Conservation (phyloP, 2,888 invertebrate genomes). For the Pegoplata infirma region DNA sequence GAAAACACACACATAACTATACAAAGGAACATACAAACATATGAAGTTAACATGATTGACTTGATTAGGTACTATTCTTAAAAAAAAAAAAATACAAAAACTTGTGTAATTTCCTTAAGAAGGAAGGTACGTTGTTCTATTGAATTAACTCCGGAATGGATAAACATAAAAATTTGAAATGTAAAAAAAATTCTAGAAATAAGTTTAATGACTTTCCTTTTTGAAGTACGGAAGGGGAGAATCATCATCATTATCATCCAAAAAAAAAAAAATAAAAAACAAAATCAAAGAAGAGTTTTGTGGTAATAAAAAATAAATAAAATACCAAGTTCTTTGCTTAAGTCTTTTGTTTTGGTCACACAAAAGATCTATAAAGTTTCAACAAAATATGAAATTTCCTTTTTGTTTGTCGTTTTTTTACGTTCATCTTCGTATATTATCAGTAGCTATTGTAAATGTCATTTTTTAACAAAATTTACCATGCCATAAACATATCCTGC, state of each 20-base stretch:
- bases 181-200: conserved; percentile 19
- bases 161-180: conserved; percentile 30
- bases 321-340: conserved; percentile 22
- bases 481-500: conserved; percentile 62
- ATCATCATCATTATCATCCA: conserved; percentile 17
- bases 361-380: conserved; percentile 47
- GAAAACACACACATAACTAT: too few species aligned
- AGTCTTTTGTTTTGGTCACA: conserved; percentile 48
- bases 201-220: conserved; percentile 44
- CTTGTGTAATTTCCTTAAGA: conserved; percentile 42
- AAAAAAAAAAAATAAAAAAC: too few species aligned
- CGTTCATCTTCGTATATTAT: conserved; percentile 50
- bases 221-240: conserved; percentile 16
- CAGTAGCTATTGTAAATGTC: conserved; percentile 62
- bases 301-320: not conserved
- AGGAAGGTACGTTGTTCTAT: too few species aligned
- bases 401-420: conserved; percentile 24
- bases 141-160: too few species aligned
- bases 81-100: too few species aligned
- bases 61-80: conserved; percentile 36
- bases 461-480: conserved; percentile 60
- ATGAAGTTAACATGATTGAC: conserved; percentile 37
- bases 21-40: not conserved
- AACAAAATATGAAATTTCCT: conserved; percentile 46
- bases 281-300: conserved; percentile 4